phyloP scores from a whole-genome alignment of 2,797 vertebrate species.

The Melanotaenia parkinsoni region DNA sequence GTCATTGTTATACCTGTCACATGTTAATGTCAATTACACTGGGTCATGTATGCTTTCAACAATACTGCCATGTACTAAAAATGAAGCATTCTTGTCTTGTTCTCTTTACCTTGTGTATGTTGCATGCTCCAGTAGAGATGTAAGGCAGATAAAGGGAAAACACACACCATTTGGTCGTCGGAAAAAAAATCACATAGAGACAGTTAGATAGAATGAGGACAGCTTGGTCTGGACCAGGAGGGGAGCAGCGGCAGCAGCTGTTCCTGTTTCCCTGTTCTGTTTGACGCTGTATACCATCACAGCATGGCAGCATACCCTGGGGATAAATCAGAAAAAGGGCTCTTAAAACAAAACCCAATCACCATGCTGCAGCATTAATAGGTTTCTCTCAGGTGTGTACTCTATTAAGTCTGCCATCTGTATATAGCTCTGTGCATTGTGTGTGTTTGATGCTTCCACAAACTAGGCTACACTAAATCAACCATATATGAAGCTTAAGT shows the following conservation, averaged over 20 bases:
- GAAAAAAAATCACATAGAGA: conserved; percentile 50
- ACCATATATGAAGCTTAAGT: background rate
- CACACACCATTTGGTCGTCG: conserved; percentile 18
- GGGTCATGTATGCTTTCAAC: background rate
- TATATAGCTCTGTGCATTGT: conserved; percentile 30
- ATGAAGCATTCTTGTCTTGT: conserved; percentile 9
- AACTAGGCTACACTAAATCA: conserved; percentile 24
- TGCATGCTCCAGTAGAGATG: conserved; percentile 22
- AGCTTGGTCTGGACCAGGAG: conserved; percentile 53
- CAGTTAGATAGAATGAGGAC: conserved; percentile 74
- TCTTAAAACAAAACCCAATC: conserved; percentile 75
- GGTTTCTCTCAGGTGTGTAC: conserved; percentile 64
- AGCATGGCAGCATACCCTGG: conserved; percentile 57
- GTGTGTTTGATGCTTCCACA: conserved; percentile 20
- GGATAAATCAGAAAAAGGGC: conserved; percentile 55
- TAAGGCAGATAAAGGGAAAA: conserved; percentile 9
- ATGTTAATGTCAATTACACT: background rate
- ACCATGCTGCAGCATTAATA: conserved; percentile 61
- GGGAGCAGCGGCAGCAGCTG: conserved; percentile 70
- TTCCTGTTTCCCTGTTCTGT: conserved; percentile 65
- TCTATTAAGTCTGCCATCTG: conserved; percentile 66
- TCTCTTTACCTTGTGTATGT: background rate
- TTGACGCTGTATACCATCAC: conserved; percentile 60
- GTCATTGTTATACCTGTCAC: too few species aligned
- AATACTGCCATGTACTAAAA: background rate